Percentiles rank a stretch among this genome's conserved stretches.
phyloP scores from a whole-genome alignment of 2,888 invertebrate species.

The Stictocephala bisonia region DNA sequence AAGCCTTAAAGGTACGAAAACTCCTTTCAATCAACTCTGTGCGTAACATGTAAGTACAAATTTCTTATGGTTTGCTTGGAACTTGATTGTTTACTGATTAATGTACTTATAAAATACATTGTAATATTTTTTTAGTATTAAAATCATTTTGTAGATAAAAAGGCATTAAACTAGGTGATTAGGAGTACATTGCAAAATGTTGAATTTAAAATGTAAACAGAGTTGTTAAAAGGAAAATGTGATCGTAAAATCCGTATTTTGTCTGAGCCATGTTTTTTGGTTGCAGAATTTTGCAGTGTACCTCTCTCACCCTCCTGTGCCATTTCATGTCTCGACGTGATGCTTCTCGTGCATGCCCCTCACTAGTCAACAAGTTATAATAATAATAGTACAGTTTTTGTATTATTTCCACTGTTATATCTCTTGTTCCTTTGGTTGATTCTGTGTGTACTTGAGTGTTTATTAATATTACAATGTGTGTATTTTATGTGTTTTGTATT shows the following conservation, averaged over 20 bases:
- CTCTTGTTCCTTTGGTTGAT: conserved; percentile 20
- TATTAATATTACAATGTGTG: conserved; percentile 35
- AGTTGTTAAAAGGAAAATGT: no score
- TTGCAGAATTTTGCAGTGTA: conserved; percentile 23
- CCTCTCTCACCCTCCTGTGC: neutral
- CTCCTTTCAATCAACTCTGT: neutral
- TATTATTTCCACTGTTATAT: conserved; percentile 30
- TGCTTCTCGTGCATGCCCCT: conserved; percentile 31
- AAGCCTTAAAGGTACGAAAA: no score
- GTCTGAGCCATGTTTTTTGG: no score
- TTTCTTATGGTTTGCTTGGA: conserved; percentile 9
- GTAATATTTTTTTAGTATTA: conserved; percentile 20
- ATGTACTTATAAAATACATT: conserved; percentile 31
- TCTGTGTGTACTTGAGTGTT: conserved; percentile 33
- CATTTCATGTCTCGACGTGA: conserved; percentile 10
- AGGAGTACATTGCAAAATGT: no score
- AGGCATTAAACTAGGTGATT: no score
- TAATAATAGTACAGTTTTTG: conserved; percentile 32
- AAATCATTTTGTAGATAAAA: conserved; percentile 16
- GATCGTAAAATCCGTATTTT: no score
- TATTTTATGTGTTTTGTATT: conserved; percentile 41
- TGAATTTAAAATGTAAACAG: no score
- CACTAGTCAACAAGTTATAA: conserved; percentile 40
- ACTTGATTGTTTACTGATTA: conserved; percentile 5
- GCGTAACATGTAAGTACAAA: conserved; percentile 18